Percentiles rank a stretch among this genome's conserved stretches.
phyloP scores from a whole-genome alignment of 2,888 invertebrate genomes.

The Spodoptera picta region DNA sequence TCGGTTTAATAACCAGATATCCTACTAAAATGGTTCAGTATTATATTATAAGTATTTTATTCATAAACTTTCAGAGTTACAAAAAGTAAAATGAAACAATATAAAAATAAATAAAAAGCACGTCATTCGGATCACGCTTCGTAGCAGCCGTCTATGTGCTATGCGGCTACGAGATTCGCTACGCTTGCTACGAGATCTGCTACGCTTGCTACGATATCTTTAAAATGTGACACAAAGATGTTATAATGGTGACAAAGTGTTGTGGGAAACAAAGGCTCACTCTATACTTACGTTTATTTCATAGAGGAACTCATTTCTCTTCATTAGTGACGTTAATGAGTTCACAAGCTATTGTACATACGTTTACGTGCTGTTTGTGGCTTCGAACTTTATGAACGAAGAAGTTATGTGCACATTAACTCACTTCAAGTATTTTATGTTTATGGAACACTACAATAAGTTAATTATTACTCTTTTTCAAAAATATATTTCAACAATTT shows the following conservation, averaged over 20 bases:
- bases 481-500: too few species aligned
- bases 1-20: too few species aligned
- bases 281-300: constrained; percentile 2
- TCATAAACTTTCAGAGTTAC: neutral
- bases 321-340: constrained; percentile 23
- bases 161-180: constrained; percentile 18
- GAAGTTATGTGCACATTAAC: too few species aligned
- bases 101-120: neutral
- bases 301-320: constrained; percentile 15
- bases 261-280: constrained; percentile 21
- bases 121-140: neutral
- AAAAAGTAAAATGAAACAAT: neutral
- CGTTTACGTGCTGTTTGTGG: too few species aligned
- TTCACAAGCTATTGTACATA: constrained; percentile 1
- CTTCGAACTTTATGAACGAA: too few species aligned
- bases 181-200: constrained; percentile 28
- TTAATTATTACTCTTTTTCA: too few species aligned
- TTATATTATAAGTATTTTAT: too few species aligned
- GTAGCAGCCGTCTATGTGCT: constrained; percentile 37
- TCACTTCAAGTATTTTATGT: too few species aligned
- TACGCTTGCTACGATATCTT: constrained; percentile 32
- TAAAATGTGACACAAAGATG: constrained; percentile 40
- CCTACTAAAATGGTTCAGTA: too few species aligned
- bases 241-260: constrained; percentile 35
- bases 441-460: too few species aligned